Evolutionary conservation across 2,113 vertebrate species (phyloP).

Genomic region (Mugil cephalus): DNA sequence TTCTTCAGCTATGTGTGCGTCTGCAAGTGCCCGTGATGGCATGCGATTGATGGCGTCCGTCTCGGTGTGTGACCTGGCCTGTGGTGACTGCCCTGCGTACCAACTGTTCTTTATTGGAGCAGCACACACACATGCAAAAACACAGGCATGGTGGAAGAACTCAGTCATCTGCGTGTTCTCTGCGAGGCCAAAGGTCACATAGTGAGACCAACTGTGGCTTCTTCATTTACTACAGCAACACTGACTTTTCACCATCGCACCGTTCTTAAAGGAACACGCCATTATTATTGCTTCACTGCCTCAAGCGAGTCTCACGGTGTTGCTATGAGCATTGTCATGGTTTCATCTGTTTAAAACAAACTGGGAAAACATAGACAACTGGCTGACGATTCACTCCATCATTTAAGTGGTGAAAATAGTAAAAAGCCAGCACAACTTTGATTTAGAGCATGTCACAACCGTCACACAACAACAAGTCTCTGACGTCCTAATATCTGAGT

Average conservation of each 20-base stretch:
- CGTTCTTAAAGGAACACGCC: too few relatives aligned
- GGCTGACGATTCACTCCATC: too few relatives aligned
- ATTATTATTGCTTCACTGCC: too few relatives aligned
- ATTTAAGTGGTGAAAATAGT: too few relatives aligned
- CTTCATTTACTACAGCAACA: slow-evolving; percentile 24
- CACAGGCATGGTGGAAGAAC: slow-evolving; percentile 34
- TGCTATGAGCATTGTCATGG: too few relatives aligned
- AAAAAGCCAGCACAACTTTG: too few relatives aligned
- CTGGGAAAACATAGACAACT: too few relatives aligned
- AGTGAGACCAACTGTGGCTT: slow-evolving; percentile 54
- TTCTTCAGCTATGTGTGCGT: slow-evolving; percentile 11
- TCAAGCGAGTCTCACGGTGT: too few relatives aligned
- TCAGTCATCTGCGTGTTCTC: slow-evolving; percentile 18
- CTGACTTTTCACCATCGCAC: background rate
- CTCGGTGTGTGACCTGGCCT: slow-evolving; percentile 49
- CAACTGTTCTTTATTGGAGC: slow-evolving; percentile 55
- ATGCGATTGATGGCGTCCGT: slow-evolving; percentile 49
- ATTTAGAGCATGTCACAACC: too few relatives aligned
- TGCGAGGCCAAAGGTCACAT: slow-evolving; percentile 47
- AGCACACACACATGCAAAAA: slow-evolving; percentile 3
- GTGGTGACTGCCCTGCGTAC: slow-evolving; percentile 53
- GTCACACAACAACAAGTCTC: too few relatives aligned
- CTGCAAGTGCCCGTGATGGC: slow-evolving; percentile 26
- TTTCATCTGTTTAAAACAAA: too few relatives aligned
- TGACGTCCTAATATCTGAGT: too few relatives aligned